These are phyloP conservation scores for Cyaniris semiargus DNA, from an alignment of 2,888 invertebrate genomes.

Conservation along the genomic window DNA sequence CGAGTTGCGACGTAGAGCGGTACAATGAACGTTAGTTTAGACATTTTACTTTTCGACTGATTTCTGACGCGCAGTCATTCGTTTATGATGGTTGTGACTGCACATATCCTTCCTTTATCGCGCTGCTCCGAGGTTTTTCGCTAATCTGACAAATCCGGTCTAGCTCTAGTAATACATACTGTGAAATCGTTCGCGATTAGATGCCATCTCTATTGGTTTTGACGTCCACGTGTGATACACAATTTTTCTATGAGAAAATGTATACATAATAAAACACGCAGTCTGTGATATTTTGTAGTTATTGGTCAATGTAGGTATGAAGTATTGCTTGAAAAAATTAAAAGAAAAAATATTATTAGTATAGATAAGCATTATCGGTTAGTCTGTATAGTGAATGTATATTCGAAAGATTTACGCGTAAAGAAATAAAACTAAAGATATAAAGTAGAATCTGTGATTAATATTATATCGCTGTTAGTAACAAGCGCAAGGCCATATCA, in stretches of 20 bases:
- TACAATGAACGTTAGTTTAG: conserved; percentile 75
- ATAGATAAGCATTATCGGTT: conserved; percentile 68
- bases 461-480: conserved; percentile 72
- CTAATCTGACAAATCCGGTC: conserved; percentile 65
- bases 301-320: conserved; percentile 76
- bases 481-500: conserved; percentile 77
- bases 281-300: conserved; percentile 81
- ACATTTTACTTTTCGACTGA: conserved; percentile 66
- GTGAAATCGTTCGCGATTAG: conserved; percentile 67
- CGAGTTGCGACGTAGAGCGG: conserved; percentile 68
- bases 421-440: conserved; percentile 54
- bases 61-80: conserved; percentile 58
- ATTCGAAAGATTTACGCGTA: conserved; percentile 59
- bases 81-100: conserved; percentile 73
- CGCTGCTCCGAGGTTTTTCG: conserved; percentile 46
- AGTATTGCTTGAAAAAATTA: conserved; percentile 78
- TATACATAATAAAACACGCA: conserved; percentile 79
- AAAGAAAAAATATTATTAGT: conserved; percentile 74
- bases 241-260: conserved; percentile 80
- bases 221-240: conserved; percentile 80
- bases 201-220: conserved; percentile 76
- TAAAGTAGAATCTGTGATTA: conserved; percentile 76
- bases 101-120: conserved; percentile 61
- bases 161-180: conserved; percentile 35
- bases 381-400: conserved; percentile 71